Conservation (phyloP, 2,113 vertebrate species). For the Oceanites oceanicus region DNA sequence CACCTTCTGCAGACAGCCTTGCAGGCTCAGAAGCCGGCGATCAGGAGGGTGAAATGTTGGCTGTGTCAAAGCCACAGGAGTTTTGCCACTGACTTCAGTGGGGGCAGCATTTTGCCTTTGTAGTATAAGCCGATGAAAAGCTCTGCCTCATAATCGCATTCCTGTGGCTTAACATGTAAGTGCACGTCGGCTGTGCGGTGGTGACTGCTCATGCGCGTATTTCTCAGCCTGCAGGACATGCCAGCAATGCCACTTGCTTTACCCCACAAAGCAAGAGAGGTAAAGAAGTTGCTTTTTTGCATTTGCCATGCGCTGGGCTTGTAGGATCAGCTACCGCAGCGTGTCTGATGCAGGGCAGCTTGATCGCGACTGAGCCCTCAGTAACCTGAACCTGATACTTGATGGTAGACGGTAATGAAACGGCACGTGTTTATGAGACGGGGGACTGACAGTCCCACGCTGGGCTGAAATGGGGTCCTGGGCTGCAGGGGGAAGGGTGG, state of each 20-base stretch:
- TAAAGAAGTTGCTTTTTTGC: background rate
- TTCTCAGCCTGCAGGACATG: background rate
- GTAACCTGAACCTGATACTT: background rate
- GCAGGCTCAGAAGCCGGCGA: fast-evolving
- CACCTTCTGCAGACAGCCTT: background rate
- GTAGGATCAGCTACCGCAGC: background rate
- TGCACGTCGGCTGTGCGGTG: background rate
- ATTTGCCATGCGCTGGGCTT: fast-evolving
- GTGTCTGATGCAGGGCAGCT: background rate
- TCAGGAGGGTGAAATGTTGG: background rate
- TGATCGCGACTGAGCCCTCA: fast-evolving
- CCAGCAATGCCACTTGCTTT: background rate
- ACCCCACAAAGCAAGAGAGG: background rate
- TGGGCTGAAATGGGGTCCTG: background rate
- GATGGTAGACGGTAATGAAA: background rate
- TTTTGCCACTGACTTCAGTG: background rate
- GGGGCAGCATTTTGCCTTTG: background rate
- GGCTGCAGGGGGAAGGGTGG: fast-evolving
- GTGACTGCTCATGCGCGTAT: background rate
- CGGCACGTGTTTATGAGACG: fast-evolving
- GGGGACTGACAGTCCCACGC: background rate
- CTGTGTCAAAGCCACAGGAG: background rate
- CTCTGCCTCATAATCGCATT: background rate
- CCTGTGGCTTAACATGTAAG: background rate
- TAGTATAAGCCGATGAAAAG: background rate